Conservation (phyloP, 2,113 vertebrate species). For the Misgurnus mizolepis region DNA sequence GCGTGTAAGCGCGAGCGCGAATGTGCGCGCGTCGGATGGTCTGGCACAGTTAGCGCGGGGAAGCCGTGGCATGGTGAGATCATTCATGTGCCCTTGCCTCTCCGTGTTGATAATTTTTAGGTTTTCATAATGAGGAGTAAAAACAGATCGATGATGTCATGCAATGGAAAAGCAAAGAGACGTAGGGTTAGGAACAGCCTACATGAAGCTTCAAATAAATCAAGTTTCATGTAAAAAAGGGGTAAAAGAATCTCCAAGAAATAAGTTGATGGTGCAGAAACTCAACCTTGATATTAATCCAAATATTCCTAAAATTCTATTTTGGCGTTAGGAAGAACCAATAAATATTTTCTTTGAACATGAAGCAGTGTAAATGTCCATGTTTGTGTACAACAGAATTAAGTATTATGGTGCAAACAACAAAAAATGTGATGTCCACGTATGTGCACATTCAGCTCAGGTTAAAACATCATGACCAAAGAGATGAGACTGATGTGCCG, state of each 20-base stretch:
- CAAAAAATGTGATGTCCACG: no score
- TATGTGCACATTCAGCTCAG: not conserved
- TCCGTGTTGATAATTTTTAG: conserved; percentile 72
- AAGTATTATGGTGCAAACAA: no score
- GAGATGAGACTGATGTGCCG: not conserved
- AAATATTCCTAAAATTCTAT: no score
- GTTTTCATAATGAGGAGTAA: conserved; percentile 77
- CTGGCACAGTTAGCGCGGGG: conserved; percentile 59
- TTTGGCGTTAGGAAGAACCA: no score
- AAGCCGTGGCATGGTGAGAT: conserved; percentile 66
- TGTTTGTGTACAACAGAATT: no score
- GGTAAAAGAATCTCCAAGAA: no score
- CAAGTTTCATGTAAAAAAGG: no score
- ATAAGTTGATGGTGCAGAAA: no score
- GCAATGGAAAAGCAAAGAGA: conserved; percentile 59
- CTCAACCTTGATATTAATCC: no score
- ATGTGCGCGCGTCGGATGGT: conserved; percentile 55
- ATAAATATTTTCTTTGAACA: no score
- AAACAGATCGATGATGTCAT: conserved; percentile 74
- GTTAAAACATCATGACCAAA: not conserved
- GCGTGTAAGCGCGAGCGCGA: conserved; percentile 32
- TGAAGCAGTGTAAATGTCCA: no score
- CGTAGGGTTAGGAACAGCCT: not conserved
- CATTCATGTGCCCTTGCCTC: conserved; percentile 71
- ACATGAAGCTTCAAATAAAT: not conserved